Base-by-base conservation (phyloP, 2,797 vertebrate species). In the Pangasius mekongensis region DNA sequence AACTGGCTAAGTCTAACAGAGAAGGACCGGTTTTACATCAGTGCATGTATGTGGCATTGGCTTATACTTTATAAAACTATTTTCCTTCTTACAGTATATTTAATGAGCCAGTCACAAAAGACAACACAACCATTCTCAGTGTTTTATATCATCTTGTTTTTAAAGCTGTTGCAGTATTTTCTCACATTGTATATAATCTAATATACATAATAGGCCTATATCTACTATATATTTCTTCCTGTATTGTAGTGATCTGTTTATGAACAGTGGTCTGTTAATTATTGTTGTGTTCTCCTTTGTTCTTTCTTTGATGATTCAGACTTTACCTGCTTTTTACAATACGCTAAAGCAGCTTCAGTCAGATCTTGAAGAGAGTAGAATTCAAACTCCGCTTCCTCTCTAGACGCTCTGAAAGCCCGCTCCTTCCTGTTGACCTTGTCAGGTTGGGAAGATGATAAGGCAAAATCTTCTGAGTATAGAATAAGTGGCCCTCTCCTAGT, bases 391-490 rank as follows among this genome's bases (percentile, higher is more conserved):
- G 93, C 86, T 82, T 94, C 85, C 11, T 91, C 91, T 78, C 88
- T 91, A 78, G 90, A 92, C 67, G 18, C 90, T 78, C 85, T 88
- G 16, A 6, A 54, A 54, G 54, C 77, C 60, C 71, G 89, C 30
- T 83, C 86, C 88, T 88, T 96, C 85, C 82, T 94, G 22, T 71
- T 87, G 30, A 36, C 85, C 76, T 16, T 89, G 66, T 90, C 87
- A 6, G 91, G 90, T 87, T 91, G 86, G 92, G 86, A 86, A 0
- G 85, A 91, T 58, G 92, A 88, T 67, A 92, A 67, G 54, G 95
- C 94, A 33, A 96, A 88, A 43, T 96, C 96, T 94, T 97, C 94
- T 0, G 96, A 97, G 89, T 95, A 97, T 0, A 97, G 95, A 52
- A 96, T 89, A 18, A 97, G 93, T 0, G 92, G 93, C 0, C 95